Percentiles rank a stretch among this genome's conserved stretches.
Evolutionary conservation across 1,140 invertebrate genomes (phyloP).

Genomic region (Pseudomyrmex pallidus): DNA sequence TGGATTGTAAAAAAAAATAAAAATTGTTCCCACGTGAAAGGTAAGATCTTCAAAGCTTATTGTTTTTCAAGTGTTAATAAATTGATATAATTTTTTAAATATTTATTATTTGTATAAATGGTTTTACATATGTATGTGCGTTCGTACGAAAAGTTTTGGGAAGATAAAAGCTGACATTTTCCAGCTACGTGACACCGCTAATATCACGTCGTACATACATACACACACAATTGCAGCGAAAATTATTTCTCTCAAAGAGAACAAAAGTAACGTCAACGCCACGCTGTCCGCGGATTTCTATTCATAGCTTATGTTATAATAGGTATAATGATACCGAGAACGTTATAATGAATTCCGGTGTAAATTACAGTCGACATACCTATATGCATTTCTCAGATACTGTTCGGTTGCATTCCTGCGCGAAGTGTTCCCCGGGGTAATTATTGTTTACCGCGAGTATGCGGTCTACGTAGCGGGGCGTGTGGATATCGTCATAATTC

Average conservation of each 20-base stretch:
- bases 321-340: constrained; percentile 62
- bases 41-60: too few species aligned
- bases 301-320: constrained; percentile 20
- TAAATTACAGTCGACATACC: constrained; percentile 71
- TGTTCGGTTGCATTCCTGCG: constrained; percentile 62
- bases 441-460: constrained; percentile 75
- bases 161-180: not conserved
- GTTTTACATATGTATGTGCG: too few species aligned
- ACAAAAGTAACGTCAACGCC: constrained; percentile 15
- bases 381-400: constrained; percentile 67
- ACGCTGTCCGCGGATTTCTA: not conserved
- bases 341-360: constrained; percentile 72
- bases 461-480: constrained; percentile 60
- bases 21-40: too few species aligned
- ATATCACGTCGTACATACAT: not conserved
- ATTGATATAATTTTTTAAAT: too few species aligned
- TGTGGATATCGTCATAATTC: constrained; percentile 75
- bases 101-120: too few species aligned
- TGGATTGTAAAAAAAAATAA: not conserved
- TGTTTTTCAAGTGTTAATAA: not conserved
- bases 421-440: constrained; percentile 69
- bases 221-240: not conserved
- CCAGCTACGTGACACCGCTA: not conserved
- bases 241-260: constrained; percentile 6
- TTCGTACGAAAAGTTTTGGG: not conserved